Conservation (phyloP, 2,113 vertebrate genomes). For the Nibea albiflora region DNA sequence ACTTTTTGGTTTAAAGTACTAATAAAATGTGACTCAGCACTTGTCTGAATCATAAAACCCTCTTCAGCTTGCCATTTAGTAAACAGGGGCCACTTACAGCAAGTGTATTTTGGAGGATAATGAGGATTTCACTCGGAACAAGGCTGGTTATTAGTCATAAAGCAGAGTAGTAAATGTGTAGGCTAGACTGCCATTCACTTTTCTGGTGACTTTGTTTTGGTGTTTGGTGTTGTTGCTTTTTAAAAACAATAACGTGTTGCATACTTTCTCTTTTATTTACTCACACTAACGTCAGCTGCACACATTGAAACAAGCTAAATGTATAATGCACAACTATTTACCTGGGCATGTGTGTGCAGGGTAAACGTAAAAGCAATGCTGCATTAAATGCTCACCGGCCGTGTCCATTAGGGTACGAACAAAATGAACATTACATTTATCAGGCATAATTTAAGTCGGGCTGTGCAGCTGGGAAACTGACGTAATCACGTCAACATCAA, state of each 20-base stretch:
- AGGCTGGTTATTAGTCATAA: not conserved
- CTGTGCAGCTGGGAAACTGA: not conserved
- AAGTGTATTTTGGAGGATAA: not conserved
- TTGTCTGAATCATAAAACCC: not conserved
- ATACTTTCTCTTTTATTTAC: not conserved
- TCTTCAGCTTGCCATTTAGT: not conserved
- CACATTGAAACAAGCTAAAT: not conserved
- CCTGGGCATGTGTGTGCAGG: too few species aligned
- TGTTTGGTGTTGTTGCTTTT: too few species aligned
- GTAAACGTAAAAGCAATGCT: not conserved
- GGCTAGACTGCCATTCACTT: not conserved
- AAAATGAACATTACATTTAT: not conserved
- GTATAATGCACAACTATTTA: not conserved
- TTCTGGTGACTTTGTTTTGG: not conserved
- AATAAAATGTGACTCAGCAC: not conserved
- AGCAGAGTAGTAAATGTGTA: not conserved
- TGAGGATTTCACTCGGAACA: not conserved
- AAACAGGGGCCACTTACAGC: not conserved
- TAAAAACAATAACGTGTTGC: not conserved
- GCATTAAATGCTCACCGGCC: not conserved
- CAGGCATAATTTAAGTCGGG: not conserved
- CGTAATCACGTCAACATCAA: not conserved
- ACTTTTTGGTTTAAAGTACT: not conserved
- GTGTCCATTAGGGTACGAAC: not conserved
- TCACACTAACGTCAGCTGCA: not conserved